Evolutionary conservation across 2,113 vertebrate species (phyloP), one percentile per base, ranked within the genome.

Genomic region (Carassius auratus): DNA sequence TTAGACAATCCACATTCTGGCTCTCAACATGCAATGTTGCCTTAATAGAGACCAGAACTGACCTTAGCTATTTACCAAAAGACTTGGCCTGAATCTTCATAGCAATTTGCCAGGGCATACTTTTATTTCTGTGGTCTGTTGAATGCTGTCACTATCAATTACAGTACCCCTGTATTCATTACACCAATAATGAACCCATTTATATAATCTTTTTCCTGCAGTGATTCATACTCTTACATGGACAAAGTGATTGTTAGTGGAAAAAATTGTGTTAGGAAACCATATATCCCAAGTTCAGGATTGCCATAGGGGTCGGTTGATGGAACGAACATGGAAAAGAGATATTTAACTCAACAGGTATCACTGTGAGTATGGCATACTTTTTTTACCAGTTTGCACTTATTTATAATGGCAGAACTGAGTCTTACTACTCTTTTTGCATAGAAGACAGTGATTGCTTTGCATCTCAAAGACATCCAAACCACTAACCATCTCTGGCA

Each of bases 401-500:
- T 76, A 75, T 86, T 76, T 36, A 82, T 84, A 85, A 83, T 90
- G 92, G 82, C 87, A 86, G 55, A 64, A 64, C 83, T 59, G 52
- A 19, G 52, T 59, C 23, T 61, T 71, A 52, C 38, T 81, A n/a
- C 26, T 89, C 90, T 88, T 90, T 91, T 80, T n/a, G 52, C 78
- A 69, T 87, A 84, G 90, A 92, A 92, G 91, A 93, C 91, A 95
- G 92, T 90, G 88, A 87, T 88, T 92, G 90, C 89, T 91, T 88
- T 87, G 89, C 93, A 91, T 90, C 88, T 92, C 87, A 80, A 88
- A 87, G 89, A 90, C 90, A 92, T 93, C 92, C n/a, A 93, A 92
- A 92, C 90, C 92, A 88, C 93, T 95, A 93, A 94, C 90, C 91
- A 89, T 89, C 89, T 90, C 89, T 93, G 92, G 92, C 92, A 94